Evolutionary conservation across 1,140 invertebrate species (phyloP).

Genomic region (Euglossa dilemma): DNA sequence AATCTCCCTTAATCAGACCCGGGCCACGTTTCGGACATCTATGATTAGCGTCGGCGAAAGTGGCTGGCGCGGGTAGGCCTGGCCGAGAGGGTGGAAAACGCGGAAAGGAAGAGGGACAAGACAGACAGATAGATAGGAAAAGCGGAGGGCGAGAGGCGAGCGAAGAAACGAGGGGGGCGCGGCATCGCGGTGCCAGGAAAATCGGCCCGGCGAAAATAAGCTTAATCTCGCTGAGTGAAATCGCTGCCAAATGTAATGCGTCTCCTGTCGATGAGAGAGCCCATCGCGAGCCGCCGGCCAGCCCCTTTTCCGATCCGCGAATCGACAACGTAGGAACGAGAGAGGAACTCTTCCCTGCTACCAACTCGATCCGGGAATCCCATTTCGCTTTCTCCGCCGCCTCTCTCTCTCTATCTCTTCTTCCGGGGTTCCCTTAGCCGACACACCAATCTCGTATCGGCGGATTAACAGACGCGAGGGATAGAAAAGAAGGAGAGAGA

Average conservation of each 20-base stretch:
- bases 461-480: conserved; percentile 60
- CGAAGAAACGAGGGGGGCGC: conserved; percentile 35
- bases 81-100: neutral
- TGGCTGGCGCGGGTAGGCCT: neutral
- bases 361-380: conserved; percentile 1
- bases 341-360: neutral
- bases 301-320: conserved; percentile 8
- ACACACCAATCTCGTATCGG: conserved; percentile 58
- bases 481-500: conserved; percentile 10
- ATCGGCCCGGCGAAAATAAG: conserved; percentile 78
- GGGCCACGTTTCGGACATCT: too few relatives aligned
- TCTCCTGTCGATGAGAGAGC: conserved; percentile 55
- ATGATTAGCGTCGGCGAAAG: conserved; percentile 59
- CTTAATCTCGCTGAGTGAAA: conserved; percentile 81
- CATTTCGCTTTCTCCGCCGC: neutral
- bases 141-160: neutral
- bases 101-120: neutral
- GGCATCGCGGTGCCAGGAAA: conserved; percentile 48
- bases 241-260: conserved; percentile 75
- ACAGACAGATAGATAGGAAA: conserved; percentile 12
- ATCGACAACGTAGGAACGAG: conserved; percentile 21
- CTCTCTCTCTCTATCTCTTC: neutral
- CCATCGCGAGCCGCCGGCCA: conserved; percentile 43
- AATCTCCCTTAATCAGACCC: too few relatives aligned
- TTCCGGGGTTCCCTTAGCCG: neutral